phyloP scores from a whole-genome alignment of 2,888 invertebrate genomes.

The Drosophila putrida region DNA sequence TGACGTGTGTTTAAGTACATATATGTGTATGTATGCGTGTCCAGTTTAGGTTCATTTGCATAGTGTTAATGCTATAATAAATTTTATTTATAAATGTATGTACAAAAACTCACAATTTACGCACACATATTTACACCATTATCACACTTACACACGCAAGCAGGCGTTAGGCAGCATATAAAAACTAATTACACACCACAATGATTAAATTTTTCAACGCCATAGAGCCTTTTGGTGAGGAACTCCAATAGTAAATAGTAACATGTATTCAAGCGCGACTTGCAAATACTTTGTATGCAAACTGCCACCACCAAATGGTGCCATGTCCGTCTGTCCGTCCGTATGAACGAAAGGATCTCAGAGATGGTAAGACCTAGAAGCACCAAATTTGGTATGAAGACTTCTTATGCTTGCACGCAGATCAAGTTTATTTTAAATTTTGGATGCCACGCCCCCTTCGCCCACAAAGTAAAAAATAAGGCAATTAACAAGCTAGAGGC shows the following conservation, averaged over 20 bases:
- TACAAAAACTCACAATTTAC: slow-evolving; percentile 25
- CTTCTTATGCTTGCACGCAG: too few species aligned
- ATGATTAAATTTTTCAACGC: slow-evolving; percentile 76
- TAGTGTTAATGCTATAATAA: slow-evolving; percentile 54
- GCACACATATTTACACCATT: slow-evolving; percentile 26
- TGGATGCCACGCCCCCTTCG: too few species aligned
- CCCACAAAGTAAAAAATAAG: too few species aligned
- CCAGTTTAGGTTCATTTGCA: slow-evolving; percentile 33
- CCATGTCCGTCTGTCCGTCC: too few species aligned
- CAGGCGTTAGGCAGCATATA: slow-evolving; percentile 51
- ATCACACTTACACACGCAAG: slow-evolving; percentile 9
- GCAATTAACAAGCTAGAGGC: too few species aligned
- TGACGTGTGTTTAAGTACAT: too few species aligned
- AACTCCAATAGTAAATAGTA: slow-evolving; percentile 14
- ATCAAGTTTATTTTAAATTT: too few species aligned
- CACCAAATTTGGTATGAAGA: too few species aligned
- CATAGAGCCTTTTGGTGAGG: slow-evolving; percentile 46
- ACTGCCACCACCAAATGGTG: too few species aligned
- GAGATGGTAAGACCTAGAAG: too few species aligned
- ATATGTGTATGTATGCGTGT: not conserved
- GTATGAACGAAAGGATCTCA: too few species aligned
- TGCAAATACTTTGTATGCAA: too few species aligned
- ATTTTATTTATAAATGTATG: slow-evolving; percentile 56
- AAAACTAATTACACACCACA: slow-evolving; percentile 81
- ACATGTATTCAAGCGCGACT: not conserved